Conservation (phyloP, 2,888 invertebrate species). For the Piscicola geometra region DNA sequence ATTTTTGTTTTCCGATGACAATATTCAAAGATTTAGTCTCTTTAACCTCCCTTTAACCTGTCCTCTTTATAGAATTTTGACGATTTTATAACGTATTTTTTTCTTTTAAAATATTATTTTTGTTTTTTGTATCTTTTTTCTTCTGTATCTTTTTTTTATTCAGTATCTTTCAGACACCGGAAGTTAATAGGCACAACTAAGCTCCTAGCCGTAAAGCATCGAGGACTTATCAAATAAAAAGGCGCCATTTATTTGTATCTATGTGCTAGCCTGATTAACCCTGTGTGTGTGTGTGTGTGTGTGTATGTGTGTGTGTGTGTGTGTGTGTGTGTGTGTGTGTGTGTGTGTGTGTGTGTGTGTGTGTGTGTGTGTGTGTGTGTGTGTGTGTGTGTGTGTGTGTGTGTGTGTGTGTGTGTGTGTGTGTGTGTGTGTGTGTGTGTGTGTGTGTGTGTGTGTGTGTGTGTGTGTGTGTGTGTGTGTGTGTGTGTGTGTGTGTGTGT, state of each 20-base stretch:
- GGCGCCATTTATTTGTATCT: neutral
- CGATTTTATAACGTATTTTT: too few species aligned
- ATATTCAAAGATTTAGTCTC: too few species aligned
- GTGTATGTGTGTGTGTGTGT: slow-evolving; percentile 21
- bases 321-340: slow-evolving; percentile 18
- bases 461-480: slow-evolving; percentile 19
- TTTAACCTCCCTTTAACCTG: too few species aligned
- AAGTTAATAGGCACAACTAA: neutral
- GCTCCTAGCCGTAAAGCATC: neutral
- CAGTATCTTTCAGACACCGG: neutral
- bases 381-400: slow-evolving; percentile 19
- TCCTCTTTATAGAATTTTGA: too few species aligned
- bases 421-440: slow-evolving; percentile 19
- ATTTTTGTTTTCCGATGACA: too few species aligned
- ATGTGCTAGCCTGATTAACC: neutral
- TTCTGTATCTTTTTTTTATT: neutral
- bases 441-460: slow-evolving; percentile 19
- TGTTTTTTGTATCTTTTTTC: too few species aligned
- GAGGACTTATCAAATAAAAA: neutral
- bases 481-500: slow-evolving; percentile 19
- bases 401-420: slow-evolving; percentile 19
- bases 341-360: slow-evolving; percentile 19
- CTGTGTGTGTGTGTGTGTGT: slow-evolving; percentile 21
- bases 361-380: slow-evolving; percentile 19
- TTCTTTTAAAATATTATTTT: too few species aligned